These are phyloP conservation scores for Drosophila nebulosa DNA, from an alignment of 1,140 invertebrate species.

Conservation along the genomic window DNA sequence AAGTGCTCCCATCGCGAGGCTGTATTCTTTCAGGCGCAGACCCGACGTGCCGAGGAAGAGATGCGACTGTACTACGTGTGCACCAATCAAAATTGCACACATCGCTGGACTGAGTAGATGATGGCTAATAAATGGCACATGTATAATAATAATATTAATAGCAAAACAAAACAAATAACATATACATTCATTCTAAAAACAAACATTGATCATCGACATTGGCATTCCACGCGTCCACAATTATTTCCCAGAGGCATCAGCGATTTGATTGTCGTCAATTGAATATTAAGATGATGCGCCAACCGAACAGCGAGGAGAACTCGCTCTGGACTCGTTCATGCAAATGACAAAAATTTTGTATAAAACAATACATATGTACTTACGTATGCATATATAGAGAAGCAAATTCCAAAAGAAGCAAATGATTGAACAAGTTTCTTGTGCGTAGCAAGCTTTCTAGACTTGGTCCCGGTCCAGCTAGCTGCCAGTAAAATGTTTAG, in stretches of 20 bases:
- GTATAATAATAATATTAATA: constrained; percentile 10
- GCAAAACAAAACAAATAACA: constrained; percentile 1
- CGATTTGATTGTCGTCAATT: constrained; percentile 27
- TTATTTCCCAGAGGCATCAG: constrained; percentile 27
- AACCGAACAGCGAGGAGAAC: not conserved
- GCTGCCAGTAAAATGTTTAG: constrained; percentile 37
- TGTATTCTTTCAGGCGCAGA: constrained; percentile 90
- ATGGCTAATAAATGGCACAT: constrained; percentile 1
- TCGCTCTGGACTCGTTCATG: constrained; percentile 19
- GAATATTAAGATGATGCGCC: not conserved
- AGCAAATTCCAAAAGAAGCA: constrained; percentile 35
- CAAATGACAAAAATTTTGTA: constrained; percentile 53
- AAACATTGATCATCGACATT: constrained; percentile 10
- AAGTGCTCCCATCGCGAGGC: constrained; percentile 96
- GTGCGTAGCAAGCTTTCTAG: constrained; percentile 54
- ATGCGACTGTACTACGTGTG: constrained; percentile 99
- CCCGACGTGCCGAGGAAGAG: constrained; percentile 97
- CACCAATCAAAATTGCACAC: constrained; percentile 94
- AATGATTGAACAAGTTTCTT: constrained; percentile 73
- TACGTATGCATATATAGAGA: constrained; percentile 4
- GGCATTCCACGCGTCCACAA: constrained; percentile 26
- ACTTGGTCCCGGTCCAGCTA: constrained; percentile 5
- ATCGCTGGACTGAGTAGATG: constrained; percentile 97
- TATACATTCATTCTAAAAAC: constrained; percentile 18
- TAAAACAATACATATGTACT: not conserved